phyloP scores from a whole-genome alignment of 2,888 invertebrate genomes.

The Ectemnius lituratus region DNA sequence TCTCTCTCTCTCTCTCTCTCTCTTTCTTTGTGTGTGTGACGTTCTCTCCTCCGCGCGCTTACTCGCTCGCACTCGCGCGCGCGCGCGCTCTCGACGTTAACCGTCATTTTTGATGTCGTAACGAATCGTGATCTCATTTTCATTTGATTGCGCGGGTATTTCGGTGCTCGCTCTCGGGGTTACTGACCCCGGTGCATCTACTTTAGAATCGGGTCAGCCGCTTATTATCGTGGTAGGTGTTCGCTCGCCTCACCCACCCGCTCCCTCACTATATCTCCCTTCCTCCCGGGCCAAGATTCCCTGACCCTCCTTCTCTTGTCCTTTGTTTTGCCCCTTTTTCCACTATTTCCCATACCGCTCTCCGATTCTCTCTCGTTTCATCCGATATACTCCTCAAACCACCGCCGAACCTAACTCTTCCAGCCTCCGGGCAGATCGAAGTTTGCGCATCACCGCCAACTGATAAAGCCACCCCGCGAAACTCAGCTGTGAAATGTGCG shows the following conservation, averaged over 20 bases:
- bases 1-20: too few species aligned
- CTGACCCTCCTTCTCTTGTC: neutral
- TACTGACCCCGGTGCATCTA: slow-evolving; percentile 76
- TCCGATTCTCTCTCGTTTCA: too few species aligned
- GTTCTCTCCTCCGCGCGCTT: neutral
- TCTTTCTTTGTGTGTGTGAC: neutral
- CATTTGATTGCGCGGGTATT: slow-evolving; percentile 77
- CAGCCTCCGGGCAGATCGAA: slow-evolving; percentile 39
- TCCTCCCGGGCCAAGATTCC: neutral
- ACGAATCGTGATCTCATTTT: slow-evolving; percentile 78
- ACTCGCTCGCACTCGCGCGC: neutral
- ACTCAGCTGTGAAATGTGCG: too few species aligned
- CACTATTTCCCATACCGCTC: neutral
- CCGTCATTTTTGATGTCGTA: slow-evolving; percentile 77
- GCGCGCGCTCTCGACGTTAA: slow-evolving; percentile 28
- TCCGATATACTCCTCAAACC: slow-evolving; percentile 7
- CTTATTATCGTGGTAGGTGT: slow-evolving; percentile 77
- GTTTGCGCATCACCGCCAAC: slow-evolving; percentile 32
- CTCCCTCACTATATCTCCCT: neutral
- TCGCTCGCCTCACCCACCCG: slow-evolving; percentile 51
- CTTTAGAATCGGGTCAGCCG: slow-evolving; percentile 76
- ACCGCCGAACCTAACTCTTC: too few species aligned
- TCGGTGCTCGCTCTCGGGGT: slow-evolving; percentile 70
- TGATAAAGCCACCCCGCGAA: slow-evolving; percentile 50
- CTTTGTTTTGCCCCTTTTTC: neutral